phyloP scores from a whole-genome alignment of 1,140 invertebrate genomes.

The Contarinia nasturtii region DNA sequence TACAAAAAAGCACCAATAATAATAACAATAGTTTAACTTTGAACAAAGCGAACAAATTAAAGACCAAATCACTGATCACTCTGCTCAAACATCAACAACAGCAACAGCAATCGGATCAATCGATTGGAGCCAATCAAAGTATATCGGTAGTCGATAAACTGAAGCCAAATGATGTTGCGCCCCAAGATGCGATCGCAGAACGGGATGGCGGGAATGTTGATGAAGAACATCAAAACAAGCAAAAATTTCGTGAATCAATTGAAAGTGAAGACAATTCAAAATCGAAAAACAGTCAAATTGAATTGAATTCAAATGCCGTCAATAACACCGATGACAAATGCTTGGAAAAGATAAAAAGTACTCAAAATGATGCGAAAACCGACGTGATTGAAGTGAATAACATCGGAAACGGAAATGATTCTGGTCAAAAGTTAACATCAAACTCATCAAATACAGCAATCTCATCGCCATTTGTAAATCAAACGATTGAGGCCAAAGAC shows the following conservation, averaged over 20 bases:
- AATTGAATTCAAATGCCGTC: slow-evolving; percentile 13
- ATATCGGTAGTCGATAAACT: neutral
- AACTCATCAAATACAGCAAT: slow-evolving; percentile 7
- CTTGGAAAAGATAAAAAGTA: too few species aligned
- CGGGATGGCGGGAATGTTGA: too few species aligned
- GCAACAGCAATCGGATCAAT: too few species aligned
- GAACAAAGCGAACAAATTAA: neutral
- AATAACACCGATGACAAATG: slow-evolving; percentile 12
- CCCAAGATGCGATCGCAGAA: slow-evolving; percentile 27
- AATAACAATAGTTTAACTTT: slow-evolving; percentile 1
- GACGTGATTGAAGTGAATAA: too few species aligned
- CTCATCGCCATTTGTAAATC: neutral
- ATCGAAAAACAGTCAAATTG: slow-evolving; percentile 5
- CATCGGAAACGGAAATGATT: too few species aligned
- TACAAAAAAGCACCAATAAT: slow-evolving; percentile 16
- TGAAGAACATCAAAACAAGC: slow-evolving; percentile 42
- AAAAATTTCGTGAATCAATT: slow-evolving; percentile 31
- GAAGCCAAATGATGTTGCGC: slow-evolving; percentile 8
- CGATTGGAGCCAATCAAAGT: too few species aligned
- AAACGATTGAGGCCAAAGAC: neutral
- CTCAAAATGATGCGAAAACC: too few species aligned
- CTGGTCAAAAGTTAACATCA: neutral
- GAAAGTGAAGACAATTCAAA: slow-evolving; percentile 19
- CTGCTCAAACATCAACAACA: neutral
- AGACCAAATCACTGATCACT: neutral